Evolutionary conservation across 2,888 invertebrate species (phyloP).

Genomic region (Acronicta aceris): DNA sequence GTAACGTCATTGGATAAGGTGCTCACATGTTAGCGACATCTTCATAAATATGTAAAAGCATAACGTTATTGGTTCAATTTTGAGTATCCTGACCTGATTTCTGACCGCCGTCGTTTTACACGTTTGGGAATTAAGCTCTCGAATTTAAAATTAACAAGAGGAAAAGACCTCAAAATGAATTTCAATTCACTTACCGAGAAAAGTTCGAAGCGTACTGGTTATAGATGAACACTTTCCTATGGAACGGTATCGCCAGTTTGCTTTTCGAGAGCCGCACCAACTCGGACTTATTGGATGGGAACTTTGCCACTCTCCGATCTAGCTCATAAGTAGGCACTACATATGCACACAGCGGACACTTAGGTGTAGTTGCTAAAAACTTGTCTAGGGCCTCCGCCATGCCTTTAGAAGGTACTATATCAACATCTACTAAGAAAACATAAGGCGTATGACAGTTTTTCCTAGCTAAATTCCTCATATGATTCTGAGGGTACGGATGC

Average conservation of each 20-base stretch:
- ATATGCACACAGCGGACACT: slow-evolving; percentile 93
- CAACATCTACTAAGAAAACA: slow-evolving; percentile 96
- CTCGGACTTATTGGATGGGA: slow-evolving; percentile 95
- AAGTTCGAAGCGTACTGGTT: slow-evolving; percentile 98
- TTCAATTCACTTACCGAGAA: slow-evolving; percentile 90
- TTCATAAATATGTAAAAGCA: too few relatives aligned
- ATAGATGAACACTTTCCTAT: slow-evolving; percentile 97
- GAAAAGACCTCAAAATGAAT: not conserved
- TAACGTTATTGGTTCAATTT: too few relatives aligned
- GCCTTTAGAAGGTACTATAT: slow-evolving; percentile 94
- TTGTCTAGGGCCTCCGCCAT: slow-evolving; percentile 92
- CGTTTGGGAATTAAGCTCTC: too few relatives aligned
- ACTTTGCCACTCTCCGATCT: slow-evolving; percentile 92
- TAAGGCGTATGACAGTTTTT: slow-evolving; percentile 95
- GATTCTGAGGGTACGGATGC: slow-evolving; percentile 96
- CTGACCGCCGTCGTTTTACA: too few relatives aligned
- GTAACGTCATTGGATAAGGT: too few relatives aligned
- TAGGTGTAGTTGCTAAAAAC: slow-evolving; percentile 90
- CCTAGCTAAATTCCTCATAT: slow-evolving; percentile 95
- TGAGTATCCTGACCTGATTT: too few relatives aligned
- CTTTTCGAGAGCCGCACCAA: slow-evolving; percentile 93
- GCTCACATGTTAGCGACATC: too few relatives aligned
- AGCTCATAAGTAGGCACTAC: slow-evolving; percentile 97
- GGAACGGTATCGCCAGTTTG: slow-evolving; percentile 96
- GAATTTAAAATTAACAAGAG: too few relatives aligned